A percentile compares a stretch with the other conserved stretches of the same genome.
Conservation (phyloP, 64 coral and sea anemone species). For the Orbicella faveolata region DNA sequence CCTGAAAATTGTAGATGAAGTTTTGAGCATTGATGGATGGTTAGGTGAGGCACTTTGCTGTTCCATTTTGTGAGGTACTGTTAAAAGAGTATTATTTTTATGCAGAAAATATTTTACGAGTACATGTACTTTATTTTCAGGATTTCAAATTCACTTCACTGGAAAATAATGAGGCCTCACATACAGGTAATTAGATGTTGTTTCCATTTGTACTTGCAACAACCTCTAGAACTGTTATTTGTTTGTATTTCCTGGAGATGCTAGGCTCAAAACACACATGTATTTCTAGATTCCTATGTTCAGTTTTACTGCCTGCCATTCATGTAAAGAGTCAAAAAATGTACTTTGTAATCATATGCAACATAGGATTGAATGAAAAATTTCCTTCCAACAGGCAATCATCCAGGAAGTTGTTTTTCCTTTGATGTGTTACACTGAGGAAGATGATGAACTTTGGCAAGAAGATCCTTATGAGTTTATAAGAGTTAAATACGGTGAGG, state of each 20-base stretch:
- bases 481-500: constrained; percentile 91
- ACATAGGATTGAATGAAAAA: not conserved
- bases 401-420: constrained; percentile 93
- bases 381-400: constrained; percentile 44
- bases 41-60: too few species aligned
- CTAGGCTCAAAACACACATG: too few species aligned
- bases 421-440: constrained; percentile 95
- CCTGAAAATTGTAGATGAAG: too few species aligned
- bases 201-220: too few species aligned
- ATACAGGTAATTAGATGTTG: constrained; percentile 39
- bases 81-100: not conserved
- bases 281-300: too few species aligned
- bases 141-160: constrained; percentile 93
- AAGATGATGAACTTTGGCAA: constrained; percentile 90
- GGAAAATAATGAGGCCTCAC: constrained; percentile 91
- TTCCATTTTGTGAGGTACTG: too few species aligned
- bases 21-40: too few species aligned
- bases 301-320: too few species aligned
- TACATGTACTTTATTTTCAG: constrained; percentile 31
- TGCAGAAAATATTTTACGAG: not conserved
- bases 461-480: constrained; percentile 98
- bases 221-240: too few species aligned
- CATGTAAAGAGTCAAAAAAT: too few species aligned
- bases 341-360: not conserved
- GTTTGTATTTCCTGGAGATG: too few species aligned